Evolutionary conservation across 92 coral and sea anemone genomes (phyloP).

Genomic region (Heteractis magnifica): DNA sequence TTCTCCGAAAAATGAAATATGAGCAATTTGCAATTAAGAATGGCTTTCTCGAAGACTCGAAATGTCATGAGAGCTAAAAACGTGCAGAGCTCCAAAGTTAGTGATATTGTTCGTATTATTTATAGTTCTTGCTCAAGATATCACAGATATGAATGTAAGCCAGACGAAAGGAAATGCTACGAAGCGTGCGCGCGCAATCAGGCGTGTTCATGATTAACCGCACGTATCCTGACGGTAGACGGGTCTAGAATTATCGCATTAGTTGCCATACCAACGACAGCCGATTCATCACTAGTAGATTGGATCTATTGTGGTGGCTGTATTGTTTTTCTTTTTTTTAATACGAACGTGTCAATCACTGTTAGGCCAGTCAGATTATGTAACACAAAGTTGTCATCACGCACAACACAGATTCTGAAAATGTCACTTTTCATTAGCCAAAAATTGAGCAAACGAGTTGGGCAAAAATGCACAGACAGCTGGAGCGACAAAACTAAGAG

Average conservation of each 20-base stretch:
- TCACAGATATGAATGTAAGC: neutral
- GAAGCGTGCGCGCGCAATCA: conserved; percentile 17
- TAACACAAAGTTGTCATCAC: neutral
- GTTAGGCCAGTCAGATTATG: neutral
- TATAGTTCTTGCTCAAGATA: neutral
- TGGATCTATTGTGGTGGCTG: conserved; percentile 20
- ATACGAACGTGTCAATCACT: conserved; percentile 35
- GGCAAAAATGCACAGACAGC: neutral
- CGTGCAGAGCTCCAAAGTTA: neutral
- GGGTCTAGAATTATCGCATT: conserved; percentile 30
- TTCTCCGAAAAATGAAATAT: conserved; percentile 13
- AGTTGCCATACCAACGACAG: conserved; percentile 26
- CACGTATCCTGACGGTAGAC: conserved; percentile 25
- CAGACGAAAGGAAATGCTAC: conserved; percentile 3
- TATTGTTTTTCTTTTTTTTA: conserved; percentile 11
- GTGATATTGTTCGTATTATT: conserved; percentile 1
- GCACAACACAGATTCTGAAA: neutral
- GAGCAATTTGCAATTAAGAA: conserved; percentile 22
- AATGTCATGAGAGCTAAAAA: conserved; percentile 1
- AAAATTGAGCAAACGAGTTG: neutral
- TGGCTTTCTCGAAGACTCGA: neutral
- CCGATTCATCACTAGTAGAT: conserved; percentile 26
- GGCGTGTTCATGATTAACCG: conserved; percentile 1
- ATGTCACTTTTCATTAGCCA: neutral
- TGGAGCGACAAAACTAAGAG: neutral